Base-by-base conservation (phyloP, 2,888 invertebrate genomes). In the Lepeophtheirus nordmannii region DNA sequence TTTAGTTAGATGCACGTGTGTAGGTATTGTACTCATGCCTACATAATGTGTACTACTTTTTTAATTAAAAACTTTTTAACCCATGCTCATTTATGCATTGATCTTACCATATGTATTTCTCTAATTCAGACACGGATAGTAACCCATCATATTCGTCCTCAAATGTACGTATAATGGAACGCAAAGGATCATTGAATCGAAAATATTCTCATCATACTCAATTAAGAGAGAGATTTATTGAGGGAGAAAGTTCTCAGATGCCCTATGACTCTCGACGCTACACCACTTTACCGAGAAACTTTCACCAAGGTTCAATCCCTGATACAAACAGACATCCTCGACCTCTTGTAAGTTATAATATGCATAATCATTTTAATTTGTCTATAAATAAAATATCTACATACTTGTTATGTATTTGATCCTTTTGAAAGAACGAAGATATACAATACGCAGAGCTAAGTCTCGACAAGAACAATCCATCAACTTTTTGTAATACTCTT, bases 151-250 rank as follows among this genome's bases (percentile, higher is more conserved):
- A 46, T 17, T n/a, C 14, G n/a, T 46, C 53, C 17, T 46, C 53
- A 46, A 46, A 46, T 17, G 17, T 46, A 46, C 53, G 53, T 46
- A 46, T 46, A 46, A 46, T 46, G 53, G 53, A 46, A 46, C 53
- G 53, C 53, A 46, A 46, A 17, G 53, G 53, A n/a, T 46, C 53
- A 14, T 17, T 46, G 17, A 46, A 46, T 46, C 53, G 53, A 46
- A 46, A 46, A 46, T 46, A 46, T 46, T 14, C 53, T 5, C 53
- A 46, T 14, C 53, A 46, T 5, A n/a, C 53, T n/a, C 14, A 17
- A 14, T n/a, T n/a, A n/a, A 14, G 53, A 46, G 53, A 46, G 14
- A 46, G 17, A 17, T 46, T 46, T 17, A n/a, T 17, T 14, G 53
- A 17, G 17, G 53, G 53, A 46, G 17, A 46, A 17, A 17, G 53